Percentiles rank a stretch among this genome's conserved stretches.
phyloP scores from a whole-genome alignment of 1,140 invertebrate genomes.

The Melanaphis sacchari region DNA sequence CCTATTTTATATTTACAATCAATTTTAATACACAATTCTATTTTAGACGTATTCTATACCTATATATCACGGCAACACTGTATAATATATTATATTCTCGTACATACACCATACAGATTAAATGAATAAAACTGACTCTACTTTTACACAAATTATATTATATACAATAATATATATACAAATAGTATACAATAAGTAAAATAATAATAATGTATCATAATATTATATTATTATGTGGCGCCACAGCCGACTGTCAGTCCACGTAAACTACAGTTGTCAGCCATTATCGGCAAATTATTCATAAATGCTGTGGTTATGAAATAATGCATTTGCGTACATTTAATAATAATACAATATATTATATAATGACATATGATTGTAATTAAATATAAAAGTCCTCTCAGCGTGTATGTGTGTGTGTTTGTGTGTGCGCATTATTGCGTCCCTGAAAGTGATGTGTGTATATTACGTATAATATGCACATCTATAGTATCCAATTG shows the following conservation, averaged over 20 bases:
- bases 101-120: not conserved
- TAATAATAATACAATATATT: not conserved
- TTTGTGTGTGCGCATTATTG: not conserved
- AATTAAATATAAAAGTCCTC: constrained; percentile 10
- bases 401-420: not conserved
- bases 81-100: too few species aligned
- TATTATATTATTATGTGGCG: not conserved
- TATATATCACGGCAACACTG: not conserved
- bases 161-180: too few species aligned
- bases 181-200: not conserved
- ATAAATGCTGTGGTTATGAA: not conserved
- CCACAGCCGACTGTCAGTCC: not conserved
- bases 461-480: not conserved
- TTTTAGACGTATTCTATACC: not conserved
- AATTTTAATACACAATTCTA: not conserved
- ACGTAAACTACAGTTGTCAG: not conserved
- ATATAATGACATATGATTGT: constrained; percentile 10
- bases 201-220: not conserved
- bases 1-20: not conserved
- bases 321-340: not conserved
- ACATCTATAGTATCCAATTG: not conserved
- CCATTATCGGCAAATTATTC: not conserved
- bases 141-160: not conserved
- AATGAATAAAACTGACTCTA: not conserved
- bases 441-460: not conserved